phyloP scores from a whole-genome alignment of 92 coral and sea anemone genomes.

The Ricordea florida region DNA sequence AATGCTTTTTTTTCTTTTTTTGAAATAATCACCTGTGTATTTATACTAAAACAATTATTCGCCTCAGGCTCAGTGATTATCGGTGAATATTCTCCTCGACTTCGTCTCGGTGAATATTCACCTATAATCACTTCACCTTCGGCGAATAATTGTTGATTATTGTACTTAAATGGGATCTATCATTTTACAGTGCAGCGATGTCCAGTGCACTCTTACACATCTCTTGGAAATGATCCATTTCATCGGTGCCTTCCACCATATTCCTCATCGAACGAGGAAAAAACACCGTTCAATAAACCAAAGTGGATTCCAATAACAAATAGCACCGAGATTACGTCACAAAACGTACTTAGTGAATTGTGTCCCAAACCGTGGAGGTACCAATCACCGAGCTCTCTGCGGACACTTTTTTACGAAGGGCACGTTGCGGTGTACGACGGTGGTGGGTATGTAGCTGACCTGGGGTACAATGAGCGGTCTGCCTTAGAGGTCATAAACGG shows the following conservation, averaged over 20 bases:
- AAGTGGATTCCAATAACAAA: constrained; percentile 68
- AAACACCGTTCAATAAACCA: constrained; percentile 44
- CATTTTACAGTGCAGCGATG: no score
- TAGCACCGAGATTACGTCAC: constrained; percentile 8
- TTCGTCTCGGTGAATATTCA: no score
- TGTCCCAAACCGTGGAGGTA: constrained; percentile 81
- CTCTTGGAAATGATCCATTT: constrained; percentile 5
- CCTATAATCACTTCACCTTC: no score
- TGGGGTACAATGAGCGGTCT: constrained; percentile 67
- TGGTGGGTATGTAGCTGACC: constrained; percentile 78
- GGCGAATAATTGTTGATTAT: no score
- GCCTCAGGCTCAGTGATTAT: no score
- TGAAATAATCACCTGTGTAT: no score
- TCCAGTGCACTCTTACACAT: no score
- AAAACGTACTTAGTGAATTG: constrained; percentile 19
- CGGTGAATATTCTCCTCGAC: no score
- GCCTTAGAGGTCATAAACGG: constrained; percentile 43
- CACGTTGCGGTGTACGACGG: constrained; percentile 40
- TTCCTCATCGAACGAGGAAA: constrained; percentile 44
- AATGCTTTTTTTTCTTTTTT: no score
- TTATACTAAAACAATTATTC: no score
- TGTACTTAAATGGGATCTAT: no score
- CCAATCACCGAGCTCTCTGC: constrained; percentile 33
- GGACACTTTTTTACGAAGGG: constrained; percentile 41
- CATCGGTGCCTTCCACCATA: constrained; percentile 48